Base-by-base conservation (phyloP, 35 echinoderm and acorn worm genomes). In the Anneissia japonica region DNA sequence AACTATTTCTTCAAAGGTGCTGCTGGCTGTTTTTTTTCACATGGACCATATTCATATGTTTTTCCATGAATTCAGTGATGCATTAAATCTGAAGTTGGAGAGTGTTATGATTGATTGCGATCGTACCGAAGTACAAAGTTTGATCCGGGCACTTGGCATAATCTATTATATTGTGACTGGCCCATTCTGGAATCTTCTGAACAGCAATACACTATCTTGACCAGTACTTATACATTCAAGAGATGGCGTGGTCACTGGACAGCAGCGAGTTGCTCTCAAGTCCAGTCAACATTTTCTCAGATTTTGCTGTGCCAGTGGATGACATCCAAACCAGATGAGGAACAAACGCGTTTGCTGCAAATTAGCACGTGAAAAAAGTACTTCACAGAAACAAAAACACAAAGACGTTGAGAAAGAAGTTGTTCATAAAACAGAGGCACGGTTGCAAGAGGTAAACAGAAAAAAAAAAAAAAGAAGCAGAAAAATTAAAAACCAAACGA, bases 1-100 rank as follows among this genome's bases (percentile, higher is more conserved):
- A 87, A 87, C 40, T 79, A 87, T 79, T 87, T 87, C 39, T 87
- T 87, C 45, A 32, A 39, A 39, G 85, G 85, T 12, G 85, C 85
- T 39, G 85, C 74, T 35, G 73, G 74, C 17, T 87, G n/a, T 87
- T 26, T 40, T 43, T 39, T 75, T 39, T 39, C 85, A 87, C 33
- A 23, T 12, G 3, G 37, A 30, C 26, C 64, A 87, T 35, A 87
- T 87, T n/a, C 0, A 5, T 31, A 45, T 28, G 0, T 84, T 84
- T 64, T 45, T 84, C 0, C 38, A 84, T 51, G 40, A 84, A 2
- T 84, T 30, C 31, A 46, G 34, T 30, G 82, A 46, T 30, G 26
- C 38, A 32, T 17, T 84, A 0, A 84, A 84, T 30, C 9, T 84
- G 46, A 84, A 84, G 46, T 45, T 84, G 10, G 82, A 84, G 72